Conservation (phyloP, 2,888 invertebrate genomes). For the Cheilosia grossa region DNA sequence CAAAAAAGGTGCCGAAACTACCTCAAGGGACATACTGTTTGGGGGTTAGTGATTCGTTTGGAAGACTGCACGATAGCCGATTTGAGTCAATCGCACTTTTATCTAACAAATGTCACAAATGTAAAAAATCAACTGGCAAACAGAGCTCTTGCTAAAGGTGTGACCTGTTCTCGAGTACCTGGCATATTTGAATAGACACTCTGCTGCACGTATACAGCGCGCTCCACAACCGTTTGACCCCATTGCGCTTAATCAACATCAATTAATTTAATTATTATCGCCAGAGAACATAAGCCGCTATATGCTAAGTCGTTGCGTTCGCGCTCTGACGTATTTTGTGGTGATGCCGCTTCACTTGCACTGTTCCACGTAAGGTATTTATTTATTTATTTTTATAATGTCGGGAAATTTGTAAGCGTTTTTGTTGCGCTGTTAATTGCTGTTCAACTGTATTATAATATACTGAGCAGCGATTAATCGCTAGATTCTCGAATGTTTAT, state of each 20-base stretch:
- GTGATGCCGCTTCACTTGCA: background rate
- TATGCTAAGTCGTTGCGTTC: background rate
- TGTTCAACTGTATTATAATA: background rate
- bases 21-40: too few relatives aligned
- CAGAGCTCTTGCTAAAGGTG: too few relatives aligned
- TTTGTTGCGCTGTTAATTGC: constrained; percentile 2
- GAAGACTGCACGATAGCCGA: too few relatives aligned
- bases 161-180: too few relatives aligned
- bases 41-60: too few relatives aligned
- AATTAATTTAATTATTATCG: constrained; percentile 27
- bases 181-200: too few relatives aligned
- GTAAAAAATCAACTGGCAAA: too few relatives aligned
- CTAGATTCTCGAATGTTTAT: constrained; percentile 3
- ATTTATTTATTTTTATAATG: constrained; percentile 4
- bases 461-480: background rate
- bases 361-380: background rate
- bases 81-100: too few relatives aligned
- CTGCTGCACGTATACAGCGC: too few relatives aligned
- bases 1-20: too few relatives aligned
- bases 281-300: constrained; percentile 18
- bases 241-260: constrained; percentile 7
- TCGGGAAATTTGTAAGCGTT: constrained; percentile 2
- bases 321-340: background rate
- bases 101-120: too few relatives aligned
- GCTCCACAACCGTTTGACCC: background rate